Evolutionary conservation across 2,888 invertebrate genomes (phyloP), one percentile per base, ranked within the genome.

Genomic region (Folsomia manolachei): DNA sequence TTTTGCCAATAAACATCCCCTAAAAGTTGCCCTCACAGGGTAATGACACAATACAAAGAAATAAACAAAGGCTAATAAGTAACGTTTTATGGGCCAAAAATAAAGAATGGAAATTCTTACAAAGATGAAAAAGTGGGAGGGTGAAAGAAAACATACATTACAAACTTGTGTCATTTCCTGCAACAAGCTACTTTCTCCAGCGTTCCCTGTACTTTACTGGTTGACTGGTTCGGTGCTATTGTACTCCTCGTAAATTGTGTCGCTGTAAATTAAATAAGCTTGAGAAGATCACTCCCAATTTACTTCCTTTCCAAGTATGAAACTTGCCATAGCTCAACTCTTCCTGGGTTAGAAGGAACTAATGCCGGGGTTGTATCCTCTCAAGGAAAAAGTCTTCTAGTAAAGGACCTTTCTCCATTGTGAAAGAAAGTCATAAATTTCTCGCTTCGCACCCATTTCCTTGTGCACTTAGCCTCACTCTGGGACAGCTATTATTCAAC

Each of bases 221-320:
- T n/a, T n/a, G n/a, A n/a, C n/a, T n/a, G n/a, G n/a, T n/a, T n/a
- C n/a, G n/a, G n/a, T n/a, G n/a, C n/a, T n/a, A n/a, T n/a, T 56
- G 11, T 7, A 56, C 56, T 56, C 56, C 4, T 18, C 7, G 21
- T 56, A 19, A 19, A 56, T 56, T 18, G 11, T 21, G 19, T 56
- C 56, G 11, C 11, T 56, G 56, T 18, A 56, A 56, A 56, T 56
- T 56, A 56, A 56, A 56, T 56, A 56, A 56, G 56, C 56, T 56
- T 18, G 56, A 56, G 19, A n/a, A 56, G 56, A 18, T 56, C 56
- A 56, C 11, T 56, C 21, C 56, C 56, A 56, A 56, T 56, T 56
- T 56, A 21, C 56, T 56, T 56, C 56, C 56, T 56, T 56, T 21
- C 19, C 56, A 4, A 14, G 11, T 14, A 39, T n/a, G n/a, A n/a